These are phyloP conservation scores for Metallyticus violacea DNA, from an alignment of 2,888 invertebrate genomes.

Conservation along the genomic window DNA sequence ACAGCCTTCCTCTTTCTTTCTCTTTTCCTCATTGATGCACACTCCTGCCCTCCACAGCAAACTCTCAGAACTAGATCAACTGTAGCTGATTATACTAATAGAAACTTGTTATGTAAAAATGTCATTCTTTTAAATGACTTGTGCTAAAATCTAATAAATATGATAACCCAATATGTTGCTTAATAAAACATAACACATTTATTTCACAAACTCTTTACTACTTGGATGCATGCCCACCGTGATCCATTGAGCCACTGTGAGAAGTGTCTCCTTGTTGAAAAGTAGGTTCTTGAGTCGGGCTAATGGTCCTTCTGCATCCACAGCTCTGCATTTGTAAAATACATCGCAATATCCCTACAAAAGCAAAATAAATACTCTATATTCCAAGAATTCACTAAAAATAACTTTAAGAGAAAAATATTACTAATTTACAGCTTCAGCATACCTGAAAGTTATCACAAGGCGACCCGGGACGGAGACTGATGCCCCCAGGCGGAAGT, in stretches of 20 bases:
- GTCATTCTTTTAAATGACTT: too few relatives aligned
- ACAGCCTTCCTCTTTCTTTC: too few relatives aligned
- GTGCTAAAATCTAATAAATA: too few relatives aligned
- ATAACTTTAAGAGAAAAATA: too few relatives aligned
- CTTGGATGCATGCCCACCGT: constrained; percentile 60
- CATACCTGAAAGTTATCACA: constrained; percentile 94
- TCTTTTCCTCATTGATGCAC: too few relatives aligned
- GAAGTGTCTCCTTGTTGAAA: constrained; percentile 84
- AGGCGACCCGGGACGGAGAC: constrained; percentile 90
- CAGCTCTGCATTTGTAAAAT: constrained; percentile 95
- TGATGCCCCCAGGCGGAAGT: constrained; percentile 77
- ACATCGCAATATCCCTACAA: constrained; percentile 96
- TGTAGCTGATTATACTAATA: too few relatives aligned
- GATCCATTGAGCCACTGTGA: constrained; percentile 88
- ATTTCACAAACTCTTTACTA: too few relatives aligned
- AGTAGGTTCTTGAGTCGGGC: constrained; percentile 94
- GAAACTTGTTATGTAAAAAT: too few relatives aligned
- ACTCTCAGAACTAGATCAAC: too few relatives aligned
- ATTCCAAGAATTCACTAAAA: too few relatives aligned
- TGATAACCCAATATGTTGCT: background rate
- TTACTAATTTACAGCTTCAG: background rate
- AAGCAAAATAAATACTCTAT: too few relatives aligned
- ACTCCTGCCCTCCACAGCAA: too few relatives aligned
- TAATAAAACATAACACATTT: background rate
- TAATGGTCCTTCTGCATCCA: constrained; percentile 97